A percentile compares a stretch with the other conserved stretches of the same genome.
These are phyloP conservation scores for Tragelaphus strepsiceros DNA, from an alignment of 2,113 vertebrate species.

Conservation along the genomic window DNA sequence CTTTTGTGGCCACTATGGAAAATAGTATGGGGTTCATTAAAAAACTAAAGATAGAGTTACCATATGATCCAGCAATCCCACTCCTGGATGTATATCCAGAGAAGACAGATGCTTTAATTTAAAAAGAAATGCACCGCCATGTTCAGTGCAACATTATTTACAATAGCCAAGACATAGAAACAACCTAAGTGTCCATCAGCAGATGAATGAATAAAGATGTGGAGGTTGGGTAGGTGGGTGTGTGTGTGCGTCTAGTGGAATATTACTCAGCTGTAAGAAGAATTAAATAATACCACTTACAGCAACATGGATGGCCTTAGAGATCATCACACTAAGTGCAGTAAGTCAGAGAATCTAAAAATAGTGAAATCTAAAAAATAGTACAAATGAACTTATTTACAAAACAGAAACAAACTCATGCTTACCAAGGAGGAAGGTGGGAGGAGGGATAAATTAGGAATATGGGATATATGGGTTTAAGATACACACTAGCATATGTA, in stretches of 20 bases:
- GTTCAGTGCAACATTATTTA: background rate
- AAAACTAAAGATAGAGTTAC: background rate
- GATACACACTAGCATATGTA: background rate
- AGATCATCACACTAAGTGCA: background rate
- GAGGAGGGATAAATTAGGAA: background rate
- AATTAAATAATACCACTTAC: background rate
- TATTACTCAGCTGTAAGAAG: background rate
- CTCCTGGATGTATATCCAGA: background rate
- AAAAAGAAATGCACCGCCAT: background rate
- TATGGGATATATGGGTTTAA: background rate
- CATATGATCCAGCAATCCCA: background rate
- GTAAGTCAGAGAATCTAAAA: background rate
- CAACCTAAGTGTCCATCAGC: background rate
- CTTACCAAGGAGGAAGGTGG: background rate
- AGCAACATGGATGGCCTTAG: background rate
- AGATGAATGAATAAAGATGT: background rate
- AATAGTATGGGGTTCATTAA: background rate
- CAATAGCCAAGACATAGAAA: background rate
- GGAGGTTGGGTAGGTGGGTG: background rate
- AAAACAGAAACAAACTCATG: background rate
- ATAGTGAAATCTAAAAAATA: background rate
- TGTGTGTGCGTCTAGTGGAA: background rate
- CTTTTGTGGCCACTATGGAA: background rate
- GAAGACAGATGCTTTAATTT: background rate
- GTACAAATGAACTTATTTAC: background rate